Percentiles rank a stretch among this genome's conserved stretches.
Evolutionary conservation across 2,113 vertebrate genomes (phyloP).

Genomic region (Suricata suricatta): DNA sequence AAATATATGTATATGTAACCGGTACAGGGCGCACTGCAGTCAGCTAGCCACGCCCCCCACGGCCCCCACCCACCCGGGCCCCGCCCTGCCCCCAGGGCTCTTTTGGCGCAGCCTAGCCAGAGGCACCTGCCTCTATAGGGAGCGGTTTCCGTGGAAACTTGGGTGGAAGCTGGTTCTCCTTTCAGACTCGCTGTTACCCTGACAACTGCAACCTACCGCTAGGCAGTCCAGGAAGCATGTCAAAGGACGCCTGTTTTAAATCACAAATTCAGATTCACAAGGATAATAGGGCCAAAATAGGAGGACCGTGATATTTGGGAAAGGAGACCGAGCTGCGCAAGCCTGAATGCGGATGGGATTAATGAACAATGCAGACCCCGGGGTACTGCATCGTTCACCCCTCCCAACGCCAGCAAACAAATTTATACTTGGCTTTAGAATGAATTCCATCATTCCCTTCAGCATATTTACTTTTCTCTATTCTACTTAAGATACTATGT

Average conservation of each 20-base stretch:
- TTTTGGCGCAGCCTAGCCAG: conserved; percentile 69
- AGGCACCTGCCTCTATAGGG: conserved; percentile 82
- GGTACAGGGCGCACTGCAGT: neutral
- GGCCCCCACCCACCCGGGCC: neutral
- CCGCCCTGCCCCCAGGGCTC: conserved; percentile 66
- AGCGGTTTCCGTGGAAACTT: conserved; percentile 87
- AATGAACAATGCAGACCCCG: rapidly evolving
- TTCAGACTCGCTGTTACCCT: conserved; percentile 79
- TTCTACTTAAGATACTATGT: neutral
- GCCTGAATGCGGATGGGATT: neutral
- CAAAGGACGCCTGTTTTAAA: neutral
- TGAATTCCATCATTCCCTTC: neutral
- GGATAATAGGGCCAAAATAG: neutral
- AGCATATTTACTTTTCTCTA: neutral
- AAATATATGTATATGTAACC: neutral
- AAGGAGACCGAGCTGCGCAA: neutral
- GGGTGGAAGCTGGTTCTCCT: conserved; percentile 33
- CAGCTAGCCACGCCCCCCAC: neutral
- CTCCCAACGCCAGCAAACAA: neutral
- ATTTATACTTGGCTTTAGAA: neutral
- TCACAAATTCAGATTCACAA: neutral
- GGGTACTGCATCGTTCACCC: neutral
- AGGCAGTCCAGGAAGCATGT: neutral
- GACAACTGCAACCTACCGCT: conserved; percentile 77
- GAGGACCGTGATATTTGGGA: neutral